phyloP scores from a whole-genome alignment of 2,113 vertebrate species.

The Rhipidura dahli region DNA sequence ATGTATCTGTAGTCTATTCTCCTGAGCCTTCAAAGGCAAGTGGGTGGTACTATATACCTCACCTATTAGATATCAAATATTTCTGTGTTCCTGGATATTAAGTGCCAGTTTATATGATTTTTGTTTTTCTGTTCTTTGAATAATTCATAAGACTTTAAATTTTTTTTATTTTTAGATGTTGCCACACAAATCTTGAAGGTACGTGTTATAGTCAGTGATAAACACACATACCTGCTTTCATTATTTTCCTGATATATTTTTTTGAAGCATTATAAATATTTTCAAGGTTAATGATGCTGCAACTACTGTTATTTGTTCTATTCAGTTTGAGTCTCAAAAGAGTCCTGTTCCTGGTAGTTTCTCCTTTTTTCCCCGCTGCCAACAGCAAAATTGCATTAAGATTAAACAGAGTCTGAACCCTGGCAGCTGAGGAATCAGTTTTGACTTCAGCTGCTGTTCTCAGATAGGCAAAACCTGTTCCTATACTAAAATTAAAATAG shows the following conservation, averaged over 20 bases:
- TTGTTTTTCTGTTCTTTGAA: neutral
- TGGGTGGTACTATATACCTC: neutral
- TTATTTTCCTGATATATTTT: neutral
- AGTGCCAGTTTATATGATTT: neutral
- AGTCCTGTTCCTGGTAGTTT: neutral
- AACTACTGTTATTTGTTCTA: neutral
- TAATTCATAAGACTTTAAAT: rapidly evolving
- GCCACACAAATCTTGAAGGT: neutral
- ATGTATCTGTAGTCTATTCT: neutral
- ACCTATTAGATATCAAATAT: neutral
- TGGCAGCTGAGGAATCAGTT: neutral
- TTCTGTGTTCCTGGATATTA: neutral
- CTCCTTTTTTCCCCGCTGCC: too few species aligned
- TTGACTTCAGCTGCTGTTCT: neutral
- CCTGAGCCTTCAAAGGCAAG: neutral
- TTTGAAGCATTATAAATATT: neutral
- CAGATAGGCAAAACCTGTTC: neutral
- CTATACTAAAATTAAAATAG: neutral
- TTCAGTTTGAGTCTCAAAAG: neutral
- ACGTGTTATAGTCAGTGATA: neutral
- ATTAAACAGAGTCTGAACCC: neutral
- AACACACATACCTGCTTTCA: neutral
- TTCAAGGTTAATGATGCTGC: neutral
- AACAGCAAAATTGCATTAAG: neutral
- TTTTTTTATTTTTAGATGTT: neutral